Evolutionary conservation across 2,888 invertebrate genomes (phyloP), one percentile per base, ranked within the genome.

Genomic region (Diarsia rubi): DNA sequence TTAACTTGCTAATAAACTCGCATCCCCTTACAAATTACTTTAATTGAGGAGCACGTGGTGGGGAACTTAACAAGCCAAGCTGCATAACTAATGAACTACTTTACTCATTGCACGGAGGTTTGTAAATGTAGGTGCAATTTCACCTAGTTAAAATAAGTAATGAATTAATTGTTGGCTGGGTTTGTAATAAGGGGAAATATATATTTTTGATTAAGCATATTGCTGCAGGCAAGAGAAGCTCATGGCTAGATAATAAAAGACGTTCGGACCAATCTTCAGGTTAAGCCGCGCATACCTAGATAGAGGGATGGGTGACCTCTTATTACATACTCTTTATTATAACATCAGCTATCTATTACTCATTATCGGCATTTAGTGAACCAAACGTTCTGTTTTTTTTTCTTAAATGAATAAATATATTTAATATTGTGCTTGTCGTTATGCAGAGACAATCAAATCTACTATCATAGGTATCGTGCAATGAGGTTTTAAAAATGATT

Each of bases 41-140:
- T 57, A 80, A 73, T 74, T 81, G 37, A 67, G 49, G 49, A 67
- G 49, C 44, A 52, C 31, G 62, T 66, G 57, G 45, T 31, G 21
- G 64, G 44, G 44, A 21, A 45, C 66, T 49, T 63, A 67, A 57
- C 74, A 63, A 80, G 27, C 64, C 42, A 52, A 66, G 37, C 27
- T 78, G 81, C 78, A 74, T 78, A 57, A 45, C 45, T 81, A 81
- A 81, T 75, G 45, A 75, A 81, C 68, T 64, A 31, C 67, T 59
- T 52, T 27, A 31, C 42, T 77, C 60, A 42, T 21, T 81, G 75
- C 75, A 65, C 67, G 59, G 52, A 24, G 21, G 37, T 63, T 59
- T 62, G 67, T 74, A 27, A 62, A 49, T 63, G 57, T 59, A 64
- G 49, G n/a, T 75, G 63, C 16, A 68, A 52, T 68, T 42, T 64